A percentile compares a stretch with the other conserved stretches of the same genome.
These are phyloP conservation scores for Blastomussa wellsi DNA, from an alignment of 92 coral and sea anemone genomes.

Conservation along the genomic window DNA sequence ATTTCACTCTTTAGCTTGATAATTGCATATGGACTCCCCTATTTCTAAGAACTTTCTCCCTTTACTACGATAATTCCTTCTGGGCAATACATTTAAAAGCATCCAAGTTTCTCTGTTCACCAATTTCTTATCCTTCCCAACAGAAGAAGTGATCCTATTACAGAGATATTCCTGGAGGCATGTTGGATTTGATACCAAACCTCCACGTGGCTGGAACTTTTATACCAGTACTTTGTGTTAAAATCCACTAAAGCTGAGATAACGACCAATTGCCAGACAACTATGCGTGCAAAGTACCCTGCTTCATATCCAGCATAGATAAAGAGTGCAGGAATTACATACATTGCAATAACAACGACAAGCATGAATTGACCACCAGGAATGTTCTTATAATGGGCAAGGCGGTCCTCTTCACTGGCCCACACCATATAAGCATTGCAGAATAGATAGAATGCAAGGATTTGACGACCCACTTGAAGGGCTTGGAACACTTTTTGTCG, in stretches of 20 bases:
- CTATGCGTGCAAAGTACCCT: constrained; percentile 87
- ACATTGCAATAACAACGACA: constrained; percentile 59
- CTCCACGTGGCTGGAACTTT: constrained; percentile 68
- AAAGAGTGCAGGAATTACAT: constrained; percentile 77
- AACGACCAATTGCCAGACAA: constrained; percentile 79
- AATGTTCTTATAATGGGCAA: constrained; percentile 72
- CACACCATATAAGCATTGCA: constrained; percentile 88
- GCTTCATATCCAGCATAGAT: constrained; percentile 94
- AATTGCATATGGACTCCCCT: neutral
- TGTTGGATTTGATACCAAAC: constrained; percentile 84
- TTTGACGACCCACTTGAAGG: constrained; percentile 82
- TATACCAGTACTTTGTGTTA: constrained; percentile 85
- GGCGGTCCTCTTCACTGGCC: constrained; percentile 83
- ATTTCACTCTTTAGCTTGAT: too few relatives aligned
- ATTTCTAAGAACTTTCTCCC: neutral
- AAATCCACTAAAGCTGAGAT: constrained; percentile 82
- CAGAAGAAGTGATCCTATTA: constrained; percentile 79
- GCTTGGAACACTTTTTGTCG: constrained; percentile 47
- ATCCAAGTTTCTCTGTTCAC: constrained; percentile 36
- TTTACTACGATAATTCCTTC: too few relatives aligned
- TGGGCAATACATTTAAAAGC: neutral
- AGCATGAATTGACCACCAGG: constrained; percentile 85
- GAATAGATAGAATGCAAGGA: constrained; percentile 79
- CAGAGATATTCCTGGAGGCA: constrained; percentile 79
- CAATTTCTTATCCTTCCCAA: constrained; percentile 82